These are phyloP conservation scores for Muntiacus muntjak DNA, from an alignment of 2,113 vertebrate species.

Conservation along the genomic window DNA sequence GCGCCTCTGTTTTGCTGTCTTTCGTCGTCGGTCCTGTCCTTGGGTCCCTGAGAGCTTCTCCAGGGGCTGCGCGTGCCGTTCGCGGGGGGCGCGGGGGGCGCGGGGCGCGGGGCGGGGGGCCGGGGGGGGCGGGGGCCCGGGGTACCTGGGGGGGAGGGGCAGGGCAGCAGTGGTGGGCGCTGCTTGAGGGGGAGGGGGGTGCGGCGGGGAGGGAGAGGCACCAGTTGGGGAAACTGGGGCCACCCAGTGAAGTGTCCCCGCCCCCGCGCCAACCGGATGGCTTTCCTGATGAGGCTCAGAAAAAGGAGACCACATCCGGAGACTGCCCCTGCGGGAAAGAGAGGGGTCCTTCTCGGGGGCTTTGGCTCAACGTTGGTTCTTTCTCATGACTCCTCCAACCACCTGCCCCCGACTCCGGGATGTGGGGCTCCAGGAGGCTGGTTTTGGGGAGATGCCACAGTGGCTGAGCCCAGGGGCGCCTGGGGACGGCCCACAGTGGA, in stretches of 20 bases:
- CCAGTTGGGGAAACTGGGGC: not conserved
- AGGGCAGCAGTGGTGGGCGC: not conserved
- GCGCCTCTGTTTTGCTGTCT: not conserved
- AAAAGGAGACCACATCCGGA: not conserved
- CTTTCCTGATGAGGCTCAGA: not conserved
- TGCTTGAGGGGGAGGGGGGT: not conserved
- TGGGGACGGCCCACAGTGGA: conserved; percentile 39
- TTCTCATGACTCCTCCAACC: not conserved
- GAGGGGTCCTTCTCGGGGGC: not conserved
- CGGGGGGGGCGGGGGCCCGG: rapidly evolving
- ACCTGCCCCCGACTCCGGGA: not conserved
- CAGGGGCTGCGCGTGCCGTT: not conserved
- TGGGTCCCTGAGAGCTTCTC: not conserved
- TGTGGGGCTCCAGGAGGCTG: not conserved
- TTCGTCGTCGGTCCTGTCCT: not conserved
- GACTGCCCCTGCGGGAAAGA: not conserved
- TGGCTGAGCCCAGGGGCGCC: not conserved
- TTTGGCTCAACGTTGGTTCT: not conserved
- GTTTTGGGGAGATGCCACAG: not conserved
- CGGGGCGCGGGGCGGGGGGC: no score
- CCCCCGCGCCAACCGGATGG: not conserved
- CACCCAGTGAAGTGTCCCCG: not conserved
- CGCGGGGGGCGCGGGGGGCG: not conserved
- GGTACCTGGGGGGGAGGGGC: not conserved
- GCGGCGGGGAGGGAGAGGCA: no score